Conservation (phyloP, 2,888 invertebrate species). For the Sinopyrophorus schimmeli region DNA sequence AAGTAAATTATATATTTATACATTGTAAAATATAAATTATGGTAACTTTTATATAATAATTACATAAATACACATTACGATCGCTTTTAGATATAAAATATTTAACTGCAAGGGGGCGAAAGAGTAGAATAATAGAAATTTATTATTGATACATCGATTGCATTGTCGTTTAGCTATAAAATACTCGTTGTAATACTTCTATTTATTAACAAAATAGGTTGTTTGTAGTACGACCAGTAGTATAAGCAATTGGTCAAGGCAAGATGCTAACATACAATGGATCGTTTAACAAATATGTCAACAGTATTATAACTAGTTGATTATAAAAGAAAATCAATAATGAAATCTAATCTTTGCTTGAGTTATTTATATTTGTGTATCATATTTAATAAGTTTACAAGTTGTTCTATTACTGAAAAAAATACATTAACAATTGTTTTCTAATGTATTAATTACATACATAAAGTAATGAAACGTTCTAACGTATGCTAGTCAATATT, state of each 20-base stretch:
- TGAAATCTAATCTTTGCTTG: constrained; percentile 12
- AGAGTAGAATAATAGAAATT: constrained; percentile 3
- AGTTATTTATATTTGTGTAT: constrained; percentile 9
- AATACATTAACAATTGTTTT: too few species aligned
- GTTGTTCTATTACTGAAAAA: too few species aligned
- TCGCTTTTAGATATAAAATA: too few species aligned
- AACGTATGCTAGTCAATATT: too few species aligned
- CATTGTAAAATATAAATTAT: too few species aligned
- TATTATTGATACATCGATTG: constrained; percentile 11
- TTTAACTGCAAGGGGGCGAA: constrained; percentile 9
- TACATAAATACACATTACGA: constrained; percentile 37
- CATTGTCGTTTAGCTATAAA: constrained; percentile 13
- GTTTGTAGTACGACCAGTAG: constrained; percentile 6
- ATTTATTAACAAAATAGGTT: constrained; percentile 17
- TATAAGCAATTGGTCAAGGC: constrained; percentile 14
- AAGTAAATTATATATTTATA: too few species aligned
- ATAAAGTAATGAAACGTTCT: too few species aligned
- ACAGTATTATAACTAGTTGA: constrained; percentile 13
- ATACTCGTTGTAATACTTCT: constrained; percentile 2
- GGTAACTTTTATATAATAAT: constrained; percentile 44
- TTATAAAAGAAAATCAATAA: constrained; percentile 14
- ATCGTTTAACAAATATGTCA: constrained; percentile 16
- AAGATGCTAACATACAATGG: constrained; percentile 13
- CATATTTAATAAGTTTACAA: too few species aligned
- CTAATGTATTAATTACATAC: too few species aligned